These are phyloP conservation scores for Pseudoips prasinana DNA, from an alignment of 2,888 invertebrate species.

Conservation along the genomic window DNA sequence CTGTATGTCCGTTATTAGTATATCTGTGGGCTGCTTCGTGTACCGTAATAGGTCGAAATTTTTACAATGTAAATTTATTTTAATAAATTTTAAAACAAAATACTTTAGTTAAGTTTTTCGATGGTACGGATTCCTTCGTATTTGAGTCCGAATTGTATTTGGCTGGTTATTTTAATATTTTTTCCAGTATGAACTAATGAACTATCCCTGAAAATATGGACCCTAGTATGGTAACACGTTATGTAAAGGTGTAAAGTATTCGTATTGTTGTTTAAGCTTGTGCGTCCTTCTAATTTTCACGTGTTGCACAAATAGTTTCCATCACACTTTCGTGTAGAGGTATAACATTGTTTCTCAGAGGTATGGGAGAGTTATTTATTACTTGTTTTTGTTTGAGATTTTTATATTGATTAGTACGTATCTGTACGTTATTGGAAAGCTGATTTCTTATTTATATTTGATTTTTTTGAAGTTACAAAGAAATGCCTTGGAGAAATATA, in stretches of 20 bases:
- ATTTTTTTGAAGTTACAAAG: constrained; percentile 14
- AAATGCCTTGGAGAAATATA: constrained; percentile 9
- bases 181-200: no score
- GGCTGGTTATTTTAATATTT: constrained; percentile 23
- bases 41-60: no score
- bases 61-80: no score
- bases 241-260: constrained; percentile 35
- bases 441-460: constrained; percentile 14
- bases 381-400: constrained; percentile 39
- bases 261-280: constrained; percentile 38
- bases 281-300: constrained; percentile 37
- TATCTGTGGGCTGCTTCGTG: no score
- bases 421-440: constrained; percentile 29
- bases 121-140: no score
- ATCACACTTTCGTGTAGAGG: constrained; percentile 36
- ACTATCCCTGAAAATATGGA: no score
- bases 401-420: constrained; percentile 36
- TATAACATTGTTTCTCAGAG: constrained; percentile 30
- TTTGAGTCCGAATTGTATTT: no score
- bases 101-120: no score
- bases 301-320: constrained; percentile 32
- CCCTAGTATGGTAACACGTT: no score
- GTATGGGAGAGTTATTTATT: constrained; percentile 33
- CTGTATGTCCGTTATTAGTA: no score
- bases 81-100: no score